Conservation (phyloP, 2,113 vertebrate genomes). For the Hippocampus barbouri region DNA sequence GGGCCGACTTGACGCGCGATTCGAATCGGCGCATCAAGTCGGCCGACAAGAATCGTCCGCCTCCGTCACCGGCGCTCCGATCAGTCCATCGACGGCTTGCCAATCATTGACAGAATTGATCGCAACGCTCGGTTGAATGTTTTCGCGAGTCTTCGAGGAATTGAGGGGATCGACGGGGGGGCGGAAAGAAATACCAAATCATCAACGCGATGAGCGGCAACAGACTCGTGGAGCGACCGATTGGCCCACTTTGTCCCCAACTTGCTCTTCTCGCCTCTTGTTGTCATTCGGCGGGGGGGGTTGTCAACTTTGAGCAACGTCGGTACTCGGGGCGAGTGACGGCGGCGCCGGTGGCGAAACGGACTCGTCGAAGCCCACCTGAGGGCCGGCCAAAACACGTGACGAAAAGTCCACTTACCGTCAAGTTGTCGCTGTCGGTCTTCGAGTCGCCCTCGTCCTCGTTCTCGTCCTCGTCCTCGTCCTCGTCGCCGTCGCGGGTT, state of each 20-base stretch:
- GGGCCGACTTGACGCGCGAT: too few species aligned
- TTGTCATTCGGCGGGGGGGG: neutral
- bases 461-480: too few species aligned
- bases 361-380: neutral
- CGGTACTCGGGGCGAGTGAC: too few species aligned
- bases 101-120: neutral
- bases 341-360: neutral
- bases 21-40: too few species aligned
- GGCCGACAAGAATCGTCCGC: too few species aligned
- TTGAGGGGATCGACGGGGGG: neutral
- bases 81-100: neutral
- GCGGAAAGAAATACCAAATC: neutral
- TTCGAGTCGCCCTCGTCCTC: too few species aligned
- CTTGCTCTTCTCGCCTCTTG: neutral
- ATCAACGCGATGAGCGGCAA: neutral
- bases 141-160: neutral
- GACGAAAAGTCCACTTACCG: neutral
- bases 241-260: neutral
- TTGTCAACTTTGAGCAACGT: neutral
- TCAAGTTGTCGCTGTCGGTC: too few species aligned
- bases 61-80: too few species aligned
- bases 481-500: too few species aligned
- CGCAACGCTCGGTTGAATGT: neutral
- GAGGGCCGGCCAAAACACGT: neutral
- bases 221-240: neutral